phyloP scores from a whole-genome alignment of 92 coral and sea anemone species.

The Hydrozoanthus gracilis region DNA sequence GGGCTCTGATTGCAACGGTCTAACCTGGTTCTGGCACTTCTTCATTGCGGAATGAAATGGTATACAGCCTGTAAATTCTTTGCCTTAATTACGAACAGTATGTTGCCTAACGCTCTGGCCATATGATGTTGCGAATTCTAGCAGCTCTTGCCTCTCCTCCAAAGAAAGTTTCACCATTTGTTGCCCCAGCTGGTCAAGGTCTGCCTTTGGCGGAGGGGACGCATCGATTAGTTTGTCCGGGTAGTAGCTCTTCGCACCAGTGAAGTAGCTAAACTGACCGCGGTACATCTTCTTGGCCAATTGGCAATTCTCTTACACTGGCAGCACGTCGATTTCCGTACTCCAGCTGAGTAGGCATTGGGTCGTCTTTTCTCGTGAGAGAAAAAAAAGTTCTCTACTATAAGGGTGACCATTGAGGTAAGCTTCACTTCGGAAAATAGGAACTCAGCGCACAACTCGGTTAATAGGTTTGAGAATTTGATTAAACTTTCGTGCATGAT shows the following conservation, averaged over 20 bases:
- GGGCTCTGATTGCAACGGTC: conserved; percentile 39
- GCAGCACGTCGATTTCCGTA: conserved; percentile 53
- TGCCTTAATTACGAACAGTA: conserved; percentile 56
- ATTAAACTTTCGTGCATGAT: conserved; percentile 31
- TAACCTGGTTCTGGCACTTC: conserved; percentile 34
- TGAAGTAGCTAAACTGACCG: conserved; percentile 55
- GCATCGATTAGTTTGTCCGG: conserved; percentile 16
- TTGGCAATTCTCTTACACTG: conserved; percentile 61
- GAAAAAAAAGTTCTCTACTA: conserved; percentile 58
- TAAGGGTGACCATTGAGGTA: conserved; percentile 53
- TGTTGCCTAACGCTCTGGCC: conserved; percentile 62
- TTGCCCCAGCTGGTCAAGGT: conserved; percentile 41
- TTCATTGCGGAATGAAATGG: conserved; percentile 52
- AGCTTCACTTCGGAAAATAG: conserved; percentile 34
- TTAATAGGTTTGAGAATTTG: conserved; percentile 33
- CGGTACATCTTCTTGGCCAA: conserved; percentile 55
- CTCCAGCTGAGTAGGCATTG: conserved; percentile 57
- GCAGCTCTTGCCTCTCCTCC: conserved; percentile 36
- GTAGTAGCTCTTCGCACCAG: conserved; percentile 45
- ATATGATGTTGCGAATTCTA: conserved; percentile 60
- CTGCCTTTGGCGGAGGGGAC: conserved; percentile 22
- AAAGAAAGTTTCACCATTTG: conserved; percentile 10
- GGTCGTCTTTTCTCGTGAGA: conserved; percentile 54
- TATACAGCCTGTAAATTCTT: conserved; percentile 58
- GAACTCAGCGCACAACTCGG: conserved; percentile 41